Percentiles rank a stretch among this genome's conserved stretches.
Evolutionary conservation across 2,888 invertebrate species (phyloP).

Genomic region (Drosophila lutescens): DNA sequence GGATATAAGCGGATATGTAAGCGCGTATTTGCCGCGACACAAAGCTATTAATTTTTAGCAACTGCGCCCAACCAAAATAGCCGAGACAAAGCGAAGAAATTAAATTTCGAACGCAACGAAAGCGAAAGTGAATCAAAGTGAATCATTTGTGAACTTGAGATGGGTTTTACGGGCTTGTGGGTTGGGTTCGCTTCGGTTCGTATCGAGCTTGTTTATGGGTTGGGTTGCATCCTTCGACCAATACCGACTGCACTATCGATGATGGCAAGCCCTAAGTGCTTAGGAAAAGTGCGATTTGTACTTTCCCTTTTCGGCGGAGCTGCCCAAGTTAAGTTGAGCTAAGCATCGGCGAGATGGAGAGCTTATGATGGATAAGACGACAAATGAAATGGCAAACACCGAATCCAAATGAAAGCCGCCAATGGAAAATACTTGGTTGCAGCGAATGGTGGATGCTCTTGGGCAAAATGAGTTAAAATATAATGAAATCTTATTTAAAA

Average conservation of each 20-base stretch:
- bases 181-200: slow-evolving; percentile 8
- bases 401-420: slow-evolving; percentile 14
- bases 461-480: background rate
- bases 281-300: slow-evolving; percentile 64
- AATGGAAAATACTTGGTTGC: slow-evolving; percentile 4
- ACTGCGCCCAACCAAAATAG: slow-evolving; percentile 42
- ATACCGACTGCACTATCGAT: slow-evolving; percentile 4
- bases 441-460: slow-evolving; percentile 26
- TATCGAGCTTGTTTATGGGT: slow-evolving; percentile 17
- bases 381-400: slow-evolving; percentile 49
- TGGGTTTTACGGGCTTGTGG: slow-evolving; percentile 29
- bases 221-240: slow-evolving; percentile 59
- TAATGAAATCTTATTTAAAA: no score
- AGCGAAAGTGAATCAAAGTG: slow-evolving; percentile 58
- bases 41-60: slow-evolving; percentile 73
- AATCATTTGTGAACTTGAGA: slow-evolving; percentile 44
- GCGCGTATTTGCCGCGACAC: slow-evolving; percentile 32
- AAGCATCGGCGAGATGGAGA: slow-evolving; percentile 27
- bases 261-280: slow-evolving; percentile 40
- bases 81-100: slow-evolving; percentile 45
- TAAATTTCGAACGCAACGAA: slow-evolving; percentile 45
- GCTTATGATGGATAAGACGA: slow-evolving; percentile 48
- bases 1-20: slow-evolving; percentile 48
- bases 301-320: slow-evolving; percentile 65
- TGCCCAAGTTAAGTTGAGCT: slow-evolving; percentile 22